Evolutionary conservation across 2,797 vertebrate genomes (phyloP).

Genomic region (Gadopsis bispinosus): DNA sequence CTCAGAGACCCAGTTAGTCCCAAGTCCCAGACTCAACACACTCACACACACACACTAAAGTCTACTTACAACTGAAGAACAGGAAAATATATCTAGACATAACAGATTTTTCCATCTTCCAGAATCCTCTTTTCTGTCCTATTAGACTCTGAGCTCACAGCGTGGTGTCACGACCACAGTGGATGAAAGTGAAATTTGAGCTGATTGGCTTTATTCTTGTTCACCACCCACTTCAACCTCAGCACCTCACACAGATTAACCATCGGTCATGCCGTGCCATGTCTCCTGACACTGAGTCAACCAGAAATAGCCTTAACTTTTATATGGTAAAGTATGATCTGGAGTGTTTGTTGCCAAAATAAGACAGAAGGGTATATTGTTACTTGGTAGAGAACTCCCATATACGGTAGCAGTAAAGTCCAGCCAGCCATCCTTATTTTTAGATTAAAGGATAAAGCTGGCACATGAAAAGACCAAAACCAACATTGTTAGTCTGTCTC

Average conservation of each 20-base stretch:
- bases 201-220: conserved; percentile 25
- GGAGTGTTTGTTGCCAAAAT: conserved; percentile 12
- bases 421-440: neutral
- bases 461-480: neutral
- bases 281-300: conserved; percentile 46
- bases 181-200: conserved; percentile 54
- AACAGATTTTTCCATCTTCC: neutral
- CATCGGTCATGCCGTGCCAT: conserved; percentile 59
- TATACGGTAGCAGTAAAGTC: neutral
- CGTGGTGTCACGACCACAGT: neutral
- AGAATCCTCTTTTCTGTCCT: neutral
- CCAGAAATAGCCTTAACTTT: conserved; percentile 37
- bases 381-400: neutral
- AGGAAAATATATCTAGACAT: neutral
- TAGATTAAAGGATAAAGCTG: neutral
- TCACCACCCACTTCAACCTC: conserved; percentile 33
- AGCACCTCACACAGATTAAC: conserved; percentile 28
- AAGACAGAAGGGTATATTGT: conserved; percentile 1
- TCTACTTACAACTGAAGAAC: neutral
- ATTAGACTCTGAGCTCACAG: conserved; percentile 4
- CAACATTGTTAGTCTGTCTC: neutral
- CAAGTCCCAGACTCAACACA: conserved; percentile 33
- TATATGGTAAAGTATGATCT: conserved; percentile 5
- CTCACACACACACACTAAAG: neutral
- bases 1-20: conserved; percentile 24